Base-by-base conservation (phyloP, 2,888 invertebrate genomes). In the Drosophila kambysellisi region DNA sequence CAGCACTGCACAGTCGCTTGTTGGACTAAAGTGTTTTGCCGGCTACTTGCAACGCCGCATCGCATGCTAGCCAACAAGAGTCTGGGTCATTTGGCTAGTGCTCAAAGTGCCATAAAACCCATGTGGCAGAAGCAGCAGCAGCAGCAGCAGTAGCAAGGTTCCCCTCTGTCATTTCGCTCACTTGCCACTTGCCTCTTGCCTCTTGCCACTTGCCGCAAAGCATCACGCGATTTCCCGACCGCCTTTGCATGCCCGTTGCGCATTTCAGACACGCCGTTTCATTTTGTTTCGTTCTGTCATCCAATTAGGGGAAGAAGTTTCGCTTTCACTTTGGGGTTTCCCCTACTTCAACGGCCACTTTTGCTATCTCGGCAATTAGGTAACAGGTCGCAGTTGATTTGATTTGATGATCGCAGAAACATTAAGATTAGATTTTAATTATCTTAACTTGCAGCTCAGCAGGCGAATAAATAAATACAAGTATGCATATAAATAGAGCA, bases 71-170 rank as follows among this genome's bases (percentile, higher is more conserved):
- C 52, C 56, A 39, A 56, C 39, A 56, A 76, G 46, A 74, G 89
- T 74, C 74, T 83, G 81, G 84, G 84, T 78, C 89, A 87, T 76
- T 87, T 82, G 76, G 79, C 66, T 68, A 70, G 74, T 68, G 70
- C 70, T 88, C 60, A 68, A 76, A 78, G 59, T 59, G 59, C 73
- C 65, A 71, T 72, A 70, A 80, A 86, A 75, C 37, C 68, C 64
- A 69, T 56, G 73, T 51, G 65, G 50, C 65, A 57, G 50, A 30
- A 30, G 41, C 9, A 41, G 15, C 2, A 46, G 46, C 12, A 20
- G 20, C 11, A 46, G 46, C 46, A 20, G 20, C 46, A 20, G 15
- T 15, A 25, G 2, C 46, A 46, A 15, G 8, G 46, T 41, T n/a
- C 53, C 32, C 33, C 17, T 25, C 37, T 41, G 30, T 30, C 57